Evolutionary conservation across 1,140 invertebrate species (phyloP).

Genomic region (Zophobas morio): DNA sequence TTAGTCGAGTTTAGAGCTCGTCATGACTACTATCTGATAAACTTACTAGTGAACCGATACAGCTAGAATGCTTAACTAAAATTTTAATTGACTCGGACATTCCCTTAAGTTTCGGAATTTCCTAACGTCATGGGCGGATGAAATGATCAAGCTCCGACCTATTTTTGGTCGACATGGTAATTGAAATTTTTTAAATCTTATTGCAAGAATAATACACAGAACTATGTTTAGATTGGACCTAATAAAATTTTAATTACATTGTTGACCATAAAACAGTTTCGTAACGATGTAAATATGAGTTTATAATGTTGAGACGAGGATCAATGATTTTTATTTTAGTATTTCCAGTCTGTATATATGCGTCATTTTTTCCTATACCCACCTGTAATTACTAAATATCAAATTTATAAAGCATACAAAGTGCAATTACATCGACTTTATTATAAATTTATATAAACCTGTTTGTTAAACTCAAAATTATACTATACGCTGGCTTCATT

Average conservation of each 20-base stretch:
- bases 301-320: neutral
- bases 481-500: constrained; percentile 18
- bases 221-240: constrained; percentile 32
- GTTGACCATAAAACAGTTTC: constrained; percentile 38
- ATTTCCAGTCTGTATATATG: neutral
- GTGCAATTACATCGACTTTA: constrained; percentile 12
- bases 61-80: neutral
- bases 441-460: constrained; percentile 22
- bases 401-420: constrained; percentile 16
- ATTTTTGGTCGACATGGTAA: constrained; percentile 2
- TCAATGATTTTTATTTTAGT: neutral
- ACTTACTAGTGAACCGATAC: neutral
- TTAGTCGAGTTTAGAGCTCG: neutral
- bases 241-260: constrained; percentile 39
- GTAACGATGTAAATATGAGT: constrained; percentile 34
- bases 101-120: constrained; percentile 8
- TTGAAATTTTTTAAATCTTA: constrained; percentile 34
- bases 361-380: neutral
- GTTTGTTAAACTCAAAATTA: constrained; percentile 25
- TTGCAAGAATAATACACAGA: constrained; percentile 33
- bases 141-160: constrained; percentile 7
- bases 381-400: too few species aligned
- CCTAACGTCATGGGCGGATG: constrained; percentile 1
- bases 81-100: neutral
- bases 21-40: neutral